Base-by-base conservation (phyloP, 2,113 vertebrate species). In the Psittacara wagleri region DNA sequence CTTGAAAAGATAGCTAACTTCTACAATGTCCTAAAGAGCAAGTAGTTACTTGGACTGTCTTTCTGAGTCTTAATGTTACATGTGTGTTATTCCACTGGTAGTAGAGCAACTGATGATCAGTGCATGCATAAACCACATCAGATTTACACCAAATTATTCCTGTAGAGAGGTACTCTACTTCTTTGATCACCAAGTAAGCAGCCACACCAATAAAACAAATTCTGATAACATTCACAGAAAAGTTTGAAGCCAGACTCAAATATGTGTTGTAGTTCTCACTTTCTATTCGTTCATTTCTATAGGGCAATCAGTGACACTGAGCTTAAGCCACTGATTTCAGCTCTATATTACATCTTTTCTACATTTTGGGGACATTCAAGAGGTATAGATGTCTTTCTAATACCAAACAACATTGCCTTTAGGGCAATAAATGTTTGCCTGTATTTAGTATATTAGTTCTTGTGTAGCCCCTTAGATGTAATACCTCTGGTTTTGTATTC, bases 41-140 rank as follows among this genome's bases (percentile, higher is more conserved):
- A 87, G 39, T 24, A 76, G 52, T 54, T 72, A 69, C 16, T 51
- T 4, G 17, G 61, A 78, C 5, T 43, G 19, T 37, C 5, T 44
- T 85, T 82, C 31, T 2, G 0, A 81, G 41, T 62, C 22, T 51
- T 90, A n/a, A 31, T 9, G 15, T 49, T 72, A 63, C 12, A 41
- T 1, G 0, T 0, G 0, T 72, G 17, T 49, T 74, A 49, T 48
- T 68, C 51, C 46, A 75, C 19, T 61, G 28, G 11, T 17, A 75
- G 18, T 4, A 84, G 20, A 70, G 8, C 55, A 74, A 83, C 12
- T 68, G 44, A 44, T 13, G 16, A 86, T 25, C 49, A 64, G 68
- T 20, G 5, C 9, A 52, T 46, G 17, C 12, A 17, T 57, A 86
- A 80, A 19, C 28, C 20, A 46, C 16, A 66, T 31, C n/a, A 88